Percentiles rank a stretch among this genome's conserved stretches.
Evolutionary conservation across 2,888 invertebrate species (phyloP).

Genomic region (Cryptops parisi): DNA sequence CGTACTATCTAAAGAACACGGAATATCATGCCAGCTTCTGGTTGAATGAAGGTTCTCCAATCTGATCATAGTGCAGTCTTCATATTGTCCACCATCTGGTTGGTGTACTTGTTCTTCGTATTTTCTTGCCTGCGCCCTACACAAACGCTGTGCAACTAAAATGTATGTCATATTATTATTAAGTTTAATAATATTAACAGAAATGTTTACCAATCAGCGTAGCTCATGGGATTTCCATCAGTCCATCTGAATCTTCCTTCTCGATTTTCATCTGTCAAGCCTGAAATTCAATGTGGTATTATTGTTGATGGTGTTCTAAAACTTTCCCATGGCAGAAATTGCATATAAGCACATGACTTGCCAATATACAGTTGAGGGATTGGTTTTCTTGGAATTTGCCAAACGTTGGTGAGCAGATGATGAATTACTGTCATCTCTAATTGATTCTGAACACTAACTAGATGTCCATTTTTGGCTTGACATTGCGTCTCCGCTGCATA

Average conservation of each 20-base stretch:
- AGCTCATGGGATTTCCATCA: conserved; percentile 26
- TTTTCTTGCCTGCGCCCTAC: background rate
- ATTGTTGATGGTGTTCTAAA: too few species aligned
- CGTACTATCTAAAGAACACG: conserved; percentile 24
- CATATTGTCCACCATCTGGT: conserved; percentile 27
- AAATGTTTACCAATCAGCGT: conserved; percentile 23
- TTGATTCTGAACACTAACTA: conserved; percentile 26
- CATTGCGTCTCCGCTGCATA: conserved; percentile 24
- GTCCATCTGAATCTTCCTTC: conserved; percentile 25
- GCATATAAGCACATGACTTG: conserved; percentile 12
- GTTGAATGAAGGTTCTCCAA: conserved; percentile 25
- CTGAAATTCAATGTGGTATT: conserved; percentile 14
- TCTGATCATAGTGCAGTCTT: conserved; percentile 26
- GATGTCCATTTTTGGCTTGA: conserved; percentile 22
- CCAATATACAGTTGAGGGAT: conserved; percentile 24
- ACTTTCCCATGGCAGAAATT: too few species aligned
- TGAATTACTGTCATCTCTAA: conserved; percentile 27
- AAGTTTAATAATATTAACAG: too few species aligned
- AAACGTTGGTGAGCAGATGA: conserved; percentile 24
- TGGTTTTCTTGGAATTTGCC: conserved; percentile 19
- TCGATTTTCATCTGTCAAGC: conserved; percentile 23
- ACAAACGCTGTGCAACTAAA: background rate
- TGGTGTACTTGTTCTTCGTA: conserved; percentile 16
- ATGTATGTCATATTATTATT: background rate
- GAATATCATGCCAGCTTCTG: conserved; percentile 28